Conservation (phyloP, 2,113 vertebrate species). For the Ictidomys tridecemlineatus region DNA sequence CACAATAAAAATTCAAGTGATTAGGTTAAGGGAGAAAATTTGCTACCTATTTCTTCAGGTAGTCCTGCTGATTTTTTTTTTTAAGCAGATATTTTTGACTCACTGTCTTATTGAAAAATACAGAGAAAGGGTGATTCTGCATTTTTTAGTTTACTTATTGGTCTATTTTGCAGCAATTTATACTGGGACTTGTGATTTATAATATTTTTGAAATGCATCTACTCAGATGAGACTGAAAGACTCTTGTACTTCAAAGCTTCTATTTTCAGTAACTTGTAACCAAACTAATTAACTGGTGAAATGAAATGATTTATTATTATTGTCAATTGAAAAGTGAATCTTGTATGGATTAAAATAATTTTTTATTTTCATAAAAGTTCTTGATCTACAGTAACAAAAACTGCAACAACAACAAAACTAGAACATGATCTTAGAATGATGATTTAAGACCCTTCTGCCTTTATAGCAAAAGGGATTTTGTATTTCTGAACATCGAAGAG, state of each 20-base stretch:
- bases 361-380: too few species aligned
- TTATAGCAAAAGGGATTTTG: neutral
- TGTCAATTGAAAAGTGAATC: slow-evolving; percentile 45
- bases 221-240: neutral
- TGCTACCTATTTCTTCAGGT: neutral
- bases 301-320: slow-evolving; percentile 36
- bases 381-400: too few species aligned
- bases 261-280: slow-evolving; percentile 25
- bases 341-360: slow-evolving; percentile 14
- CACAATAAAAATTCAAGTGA: neutral
- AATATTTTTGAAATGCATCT: slow-evolving; percentile 3
- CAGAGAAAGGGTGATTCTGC: neutral
- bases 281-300: slow-evolving; percentile 43
- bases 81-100: neutral
- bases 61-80: slow-evolving; percentile 15
- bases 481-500: neutral
- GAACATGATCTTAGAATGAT: neutral
- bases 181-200: neutral
- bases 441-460: neutral
- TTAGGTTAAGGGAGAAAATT: neutral
- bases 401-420: too few species aligned
- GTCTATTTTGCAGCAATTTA: neutral
- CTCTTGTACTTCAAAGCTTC: neutral
- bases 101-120: neutral
- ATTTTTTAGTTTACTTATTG: neutral